Evolutionary conservation across 2,113 vertebrate species (phyloP).

Genomic region (Pituophis catenifer): DNA sequence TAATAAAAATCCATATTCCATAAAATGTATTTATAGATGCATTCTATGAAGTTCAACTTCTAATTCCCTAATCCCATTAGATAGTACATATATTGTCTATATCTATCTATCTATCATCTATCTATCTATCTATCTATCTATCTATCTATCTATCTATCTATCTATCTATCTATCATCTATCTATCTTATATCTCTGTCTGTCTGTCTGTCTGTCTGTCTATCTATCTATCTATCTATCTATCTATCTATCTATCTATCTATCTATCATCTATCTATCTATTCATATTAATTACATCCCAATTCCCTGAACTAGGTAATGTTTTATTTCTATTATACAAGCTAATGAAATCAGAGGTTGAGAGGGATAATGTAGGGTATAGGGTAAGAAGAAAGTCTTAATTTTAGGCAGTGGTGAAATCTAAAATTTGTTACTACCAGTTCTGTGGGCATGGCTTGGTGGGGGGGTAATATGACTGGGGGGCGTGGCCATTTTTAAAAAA

Average conservation of each 20-base stretch:
- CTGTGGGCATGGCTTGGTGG: too few species aligned
- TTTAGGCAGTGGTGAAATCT: not conserved
- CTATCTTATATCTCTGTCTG: too few species aligned
- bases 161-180: too few species aligned
- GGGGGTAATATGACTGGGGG: too few species aligned
- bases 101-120: not conserved
- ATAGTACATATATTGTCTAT: not conserved
- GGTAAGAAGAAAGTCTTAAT: not conserved
- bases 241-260: not conserved
- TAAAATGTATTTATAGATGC: not conserved
- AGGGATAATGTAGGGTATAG: not conserved
- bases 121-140: not conserved
- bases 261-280: too few species aligned
- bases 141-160: too few species aligned
- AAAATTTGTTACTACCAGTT: too few species aligned
- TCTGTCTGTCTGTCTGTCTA: too few species aligned
- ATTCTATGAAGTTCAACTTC: not conserved
- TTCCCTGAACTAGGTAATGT: not conserved
- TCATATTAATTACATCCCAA: not conserved
- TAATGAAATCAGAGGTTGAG: not conserved
- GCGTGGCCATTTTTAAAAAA: too few species aligned
- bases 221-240: not conserved
- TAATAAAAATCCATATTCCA: not conserved
- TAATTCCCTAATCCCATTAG: not conserved
- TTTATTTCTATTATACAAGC: not conserved